Conservation (phyloP, 2,797 vertebrate genomes). For the Hirundo rustica region DNA sequence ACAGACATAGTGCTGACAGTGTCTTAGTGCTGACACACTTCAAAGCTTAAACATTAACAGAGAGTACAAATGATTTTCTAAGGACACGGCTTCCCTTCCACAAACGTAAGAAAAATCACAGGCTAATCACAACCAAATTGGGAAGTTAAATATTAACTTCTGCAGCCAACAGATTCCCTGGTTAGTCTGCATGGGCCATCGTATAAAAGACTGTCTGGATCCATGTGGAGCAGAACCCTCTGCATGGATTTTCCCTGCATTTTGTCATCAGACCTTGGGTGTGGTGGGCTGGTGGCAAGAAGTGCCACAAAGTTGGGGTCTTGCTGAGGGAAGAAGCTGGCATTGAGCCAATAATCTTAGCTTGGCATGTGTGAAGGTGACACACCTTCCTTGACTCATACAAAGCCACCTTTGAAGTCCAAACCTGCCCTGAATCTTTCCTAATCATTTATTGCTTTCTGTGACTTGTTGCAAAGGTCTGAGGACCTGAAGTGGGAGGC, state of each 20-base stretch:
- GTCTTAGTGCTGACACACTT: not conserved
- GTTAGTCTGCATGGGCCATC: not conserved
- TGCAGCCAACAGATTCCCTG: not conserved
- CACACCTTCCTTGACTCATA: fast-evolving
- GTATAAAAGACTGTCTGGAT: fast-evolving
- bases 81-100: fast-evolving
- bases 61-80: not conserved
- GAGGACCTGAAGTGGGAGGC: fast-evolving
- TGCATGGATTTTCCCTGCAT: fast-evolving
- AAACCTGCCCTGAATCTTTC: not conserved
- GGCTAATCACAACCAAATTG: fast-evolving
- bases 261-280: not conserved
- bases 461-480: fast-evolving
- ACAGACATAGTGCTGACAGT: not conserved
- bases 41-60: not conserved
- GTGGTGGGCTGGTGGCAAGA: not conserved
- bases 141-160: not conserved
- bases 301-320: not conserved
- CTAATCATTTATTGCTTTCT: not conserved
- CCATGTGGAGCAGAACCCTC: not conserved
- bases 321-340: not conserved
- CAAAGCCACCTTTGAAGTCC: not conserved
- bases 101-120: not conserved
- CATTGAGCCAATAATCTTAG: not conserved
- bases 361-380: not conserved